Evolutionary conservation across 2,888 invertebrate genomes (phyloP).

Genomic region (Diarsia rubi): DNA sequence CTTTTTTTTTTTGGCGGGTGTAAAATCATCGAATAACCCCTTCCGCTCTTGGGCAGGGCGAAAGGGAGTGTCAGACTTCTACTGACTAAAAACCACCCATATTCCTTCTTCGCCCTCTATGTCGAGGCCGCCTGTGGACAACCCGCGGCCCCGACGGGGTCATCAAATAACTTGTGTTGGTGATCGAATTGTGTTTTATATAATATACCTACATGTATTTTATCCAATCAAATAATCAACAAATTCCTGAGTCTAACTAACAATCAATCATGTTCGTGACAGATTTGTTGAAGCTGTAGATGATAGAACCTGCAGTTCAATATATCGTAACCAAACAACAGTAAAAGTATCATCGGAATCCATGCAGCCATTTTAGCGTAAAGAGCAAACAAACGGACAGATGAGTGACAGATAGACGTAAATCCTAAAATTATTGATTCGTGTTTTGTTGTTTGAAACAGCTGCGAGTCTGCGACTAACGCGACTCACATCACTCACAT

Average conservation of each 20-base stretch:
- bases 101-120: too few species aligned
- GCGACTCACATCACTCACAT: conserved; percentile 10
- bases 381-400: conserved; percentile 38
- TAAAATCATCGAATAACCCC: too few species aligned
- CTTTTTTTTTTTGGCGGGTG: too few species aligned
- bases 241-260: background rate
- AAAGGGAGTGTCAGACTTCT: too few species aligned
- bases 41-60: too few species aligned
- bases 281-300: background rate
- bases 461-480: too few species aligned
- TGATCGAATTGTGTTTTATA: background rate
- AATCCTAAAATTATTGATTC: conserved; percentile 30
- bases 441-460: conserved; percentile 28
- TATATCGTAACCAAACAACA: conserved; percentile 11
- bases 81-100: too few species aligned
- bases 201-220: too few species aligned
- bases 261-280: background rate
- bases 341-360: conserved; percentile 22
- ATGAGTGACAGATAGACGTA: conserved; percentile 30
- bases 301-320: conserved; percentile 17
- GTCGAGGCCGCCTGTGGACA: too few species aligned
- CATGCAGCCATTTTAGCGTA: conserved; percentile 13
- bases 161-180: background rate
- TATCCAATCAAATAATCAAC: background rate
- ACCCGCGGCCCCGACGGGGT: too few species aligned